These are phyloP conservation scores for Pelosia muscerda DNA, from an alignment of 2,888 invertebrate genomes.

Conservation along the genomic window DNA sequence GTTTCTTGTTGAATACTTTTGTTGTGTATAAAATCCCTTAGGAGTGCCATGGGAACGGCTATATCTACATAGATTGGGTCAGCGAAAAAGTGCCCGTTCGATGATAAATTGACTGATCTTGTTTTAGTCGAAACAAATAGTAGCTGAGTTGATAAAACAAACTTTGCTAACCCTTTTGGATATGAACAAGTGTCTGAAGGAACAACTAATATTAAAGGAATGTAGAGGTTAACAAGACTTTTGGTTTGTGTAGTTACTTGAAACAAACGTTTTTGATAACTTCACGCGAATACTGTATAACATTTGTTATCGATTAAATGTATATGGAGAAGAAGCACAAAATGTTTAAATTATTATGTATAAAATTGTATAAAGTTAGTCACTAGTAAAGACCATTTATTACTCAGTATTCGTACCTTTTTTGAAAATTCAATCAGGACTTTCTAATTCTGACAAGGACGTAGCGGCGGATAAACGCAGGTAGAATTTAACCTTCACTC, in stretches of 20 bases:
- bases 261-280: too few relatives aligned
- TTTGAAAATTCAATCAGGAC: not conserved
- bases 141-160: too few relatives aligned
- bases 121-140: not conserved
- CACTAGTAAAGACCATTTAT: not conserved
- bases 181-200: too few relatives aligned
- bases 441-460: constrained; percentile 8
- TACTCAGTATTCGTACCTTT: not conserved
- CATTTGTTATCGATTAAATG: too few relatives aligned
- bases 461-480: constrained; percentile 1
- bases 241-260: too few relatives aligned
- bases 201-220: too few relatives aligned
- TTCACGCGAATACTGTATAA: too few relatives aligned
- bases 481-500: constrained; percentile 16
- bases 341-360: too few relatives aligned
- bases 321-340: too few relatives aligned
- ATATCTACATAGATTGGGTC: not conserved
- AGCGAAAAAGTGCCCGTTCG: not conserved
- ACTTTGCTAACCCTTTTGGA: too few relatives aligned
- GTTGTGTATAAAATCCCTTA: not conserved
- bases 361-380: too few relatives aligned
- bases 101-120: not conserved
- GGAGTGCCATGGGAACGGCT: not conserved
- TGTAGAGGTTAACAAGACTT: too few relatives aligned
- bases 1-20: not conserved